Evolutionary conservation across 1,140 invertebrate genomes (phyloP), one percentile per base, ranked within the genome.

Genomic region (Caerostris extrusa): DNA sequence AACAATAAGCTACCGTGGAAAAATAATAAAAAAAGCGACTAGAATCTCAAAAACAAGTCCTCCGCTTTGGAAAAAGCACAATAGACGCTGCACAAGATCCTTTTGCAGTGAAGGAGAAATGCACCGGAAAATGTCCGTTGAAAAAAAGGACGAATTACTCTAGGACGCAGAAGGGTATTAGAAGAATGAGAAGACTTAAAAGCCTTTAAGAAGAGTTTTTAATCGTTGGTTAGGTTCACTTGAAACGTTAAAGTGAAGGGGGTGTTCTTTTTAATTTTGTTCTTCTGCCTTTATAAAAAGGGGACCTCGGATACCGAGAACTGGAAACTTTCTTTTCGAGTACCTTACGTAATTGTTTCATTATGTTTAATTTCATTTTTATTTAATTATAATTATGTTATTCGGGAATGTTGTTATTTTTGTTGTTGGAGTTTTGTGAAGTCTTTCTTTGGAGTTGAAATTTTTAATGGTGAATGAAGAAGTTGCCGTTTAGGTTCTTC

Each of bases 351-450:
- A 50, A 77, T 77, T 77, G 71, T 77, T 12, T 77, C 34, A 12
- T 77, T 77, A 77, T 85, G n/a, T 85, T 85, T 85, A 85, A 17
- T 14, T 85, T 85, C 57, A 85, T n/a, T 85, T 85, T 57, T 83
- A 55, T 83, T 17, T 56, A 83, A 34, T 85, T 57, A 3, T 85
- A 85, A 57, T 57, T 57, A 7, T 17, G 56, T n/a, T n/a, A 85
- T 85, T 85, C n/a, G 12, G 5, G 3, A 17, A 6, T 57, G n/a
- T 8, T 71, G 7, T 71, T 71, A 10, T 50, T 8, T 71, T 71
- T 19, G 7, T 8, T 34, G 7, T 71, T 19, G 5, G 19, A 71
- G 19, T 19, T 19, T 19, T 19, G 19, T 19, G 6, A 60, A 60
- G 58, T 60, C 58, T 60, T 60, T 60, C 10, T 60, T 60, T 60